phyloP scores from a whole-genome alignment of 2,888 invertebrate genomes.

The Sesamia inferens region DNA sequence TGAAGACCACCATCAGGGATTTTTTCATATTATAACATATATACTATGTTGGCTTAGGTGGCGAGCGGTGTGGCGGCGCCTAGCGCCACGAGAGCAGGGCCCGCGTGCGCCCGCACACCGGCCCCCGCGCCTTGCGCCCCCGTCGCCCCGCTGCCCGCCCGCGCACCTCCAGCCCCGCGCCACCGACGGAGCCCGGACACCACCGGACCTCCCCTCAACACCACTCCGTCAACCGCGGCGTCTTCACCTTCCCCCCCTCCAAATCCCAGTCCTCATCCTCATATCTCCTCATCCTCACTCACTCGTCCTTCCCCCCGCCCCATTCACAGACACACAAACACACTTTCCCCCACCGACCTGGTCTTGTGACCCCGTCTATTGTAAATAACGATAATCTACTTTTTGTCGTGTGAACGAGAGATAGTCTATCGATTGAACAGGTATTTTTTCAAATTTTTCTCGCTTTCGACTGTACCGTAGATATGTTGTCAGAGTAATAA shows the following conservation, averaged over 20 bases:
- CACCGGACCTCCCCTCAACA: constrained; percentile 72
- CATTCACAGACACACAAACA: neutral
- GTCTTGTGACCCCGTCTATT: constrained; percentile 81
- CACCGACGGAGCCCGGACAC: constrained; percentile 63
- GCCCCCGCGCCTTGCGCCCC: constrained; percentile 57
- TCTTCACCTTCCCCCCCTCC: constrained; percentile 67
- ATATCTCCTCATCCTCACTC: constrained; percentile 65
- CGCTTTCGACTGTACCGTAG: constrained; percentile 90
- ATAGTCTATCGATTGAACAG: constrained; percentile 89
- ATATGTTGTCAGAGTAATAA: constrained; percentile 89
- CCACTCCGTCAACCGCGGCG: constrained; percentile 82
- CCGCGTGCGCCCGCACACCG: constrained; percentile 63
- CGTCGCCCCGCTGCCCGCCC: constrained; percentile 64
- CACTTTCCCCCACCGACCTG: constrained; percentile 66
- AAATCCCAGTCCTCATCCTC: constrained; percentile 41
- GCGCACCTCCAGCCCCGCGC: constrained; percentile 66
- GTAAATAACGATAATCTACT: constrained; percentile 89
- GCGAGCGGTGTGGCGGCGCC: constrained; percentile 89
- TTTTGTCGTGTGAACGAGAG: constrained; percentile 90
- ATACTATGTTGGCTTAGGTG: constrained; percentile 75
- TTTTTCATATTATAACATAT: neutral
- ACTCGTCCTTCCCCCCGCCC: constrained; percentile 58
- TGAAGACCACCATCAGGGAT: neutral
- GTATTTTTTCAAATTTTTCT: constrained; percentile 90
- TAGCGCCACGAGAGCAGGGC: constrained; percentile 68